These are phyloP conservation scores for Brachyopa scutellaris DNA, from an alignment of 2,888 invertebrate genomes.

Conservation along the genomic window DNA sequence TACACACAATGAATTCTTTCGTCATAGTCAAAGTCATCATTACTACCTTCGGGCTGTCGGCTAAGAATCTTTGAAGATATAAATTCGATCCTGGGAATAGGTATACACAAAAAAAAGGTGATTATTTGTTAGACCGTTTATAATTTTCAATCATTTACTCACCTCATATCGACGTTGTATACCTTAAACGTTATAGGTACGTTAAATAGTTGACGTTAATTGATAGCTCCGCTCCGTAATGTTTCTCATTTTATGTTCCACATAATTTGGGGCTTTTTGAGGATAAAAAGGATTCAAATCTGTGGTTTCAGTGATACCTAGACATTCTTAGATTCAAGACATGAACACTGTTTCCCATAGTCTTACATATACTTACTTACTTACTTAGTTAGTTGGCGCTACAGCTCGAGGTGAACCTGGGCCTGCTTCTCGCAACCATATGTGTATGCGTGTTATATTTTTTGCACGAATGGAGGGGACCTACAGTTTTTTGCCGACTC, in stretches of 20 bases:
- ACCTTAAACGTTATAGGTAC: not conserved
- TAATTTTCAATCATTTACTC: slow-evolving; percentile 6
- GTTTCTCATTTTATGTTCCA: not conserved
- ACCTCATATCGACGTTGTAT: not conserved
- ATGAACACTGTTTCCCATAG: too few species aligned
- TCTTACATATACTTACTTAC: too few species aligned
- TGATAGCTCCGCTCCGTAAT: slow-evolving; percentile 1
- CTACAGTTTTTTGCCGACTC: too few species aligned
- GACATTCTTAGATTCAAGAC: too few species aligned
- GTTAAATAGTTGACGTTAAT: not conserved
- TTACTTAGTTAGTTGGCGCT: too few species aligned
- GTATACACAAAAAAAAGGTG: not conserved
- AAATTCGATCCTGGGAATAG: not conserved
- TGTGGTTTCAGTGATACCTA: too few species aligned
- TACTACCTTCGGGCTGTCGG: slow-evolving; percentile 7
- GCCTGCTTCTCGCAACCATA: too few species aligned
- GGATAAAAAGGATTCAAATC: too few species aligned
- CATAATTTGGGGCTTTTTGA: too few species aligned
- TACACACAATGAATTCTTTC: slow-evolving; percentile 25
- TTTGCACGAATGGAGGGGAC: too few species aligned
- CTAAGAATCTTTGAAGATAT: slow-evolving; percentile 31
- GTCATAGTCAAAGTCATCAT: slow-evolving; percentile 22
- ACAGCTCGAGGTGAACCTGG: too few species aligned
- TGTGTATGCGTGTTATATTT: too few species aligned
- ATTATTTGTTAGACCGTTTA: slow-evolving; percentile 10